Evolutionary conservation across 1,140 invertebrate species (phyloP).

Genomic region (Drosophila pseudoananassae): DNA sequence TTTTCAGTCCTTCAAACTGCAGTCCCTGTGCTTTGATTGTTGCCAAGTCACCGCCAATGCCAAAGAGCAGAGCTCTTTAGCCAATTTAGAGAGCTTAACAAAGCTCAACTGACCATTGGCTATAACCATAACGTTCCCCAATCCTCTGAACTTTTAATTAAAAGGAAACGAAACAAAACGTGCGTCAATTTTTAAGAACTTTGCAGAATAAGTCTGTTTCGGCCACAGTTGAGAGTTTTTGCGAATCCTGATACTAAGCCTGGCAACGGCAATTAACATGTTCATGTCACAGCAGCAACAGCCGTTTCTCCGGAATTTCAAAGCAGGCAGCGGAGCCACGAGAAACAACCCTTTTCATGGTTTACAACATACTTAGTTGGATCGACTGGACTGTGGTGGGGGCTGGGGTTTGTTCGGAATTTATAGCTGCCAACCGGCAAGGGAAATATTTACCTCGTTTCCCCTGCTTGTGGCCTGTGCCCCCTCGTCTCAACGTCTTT

Average conservation of each 20-base stretch:
- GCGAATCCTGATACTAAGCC: constrained; percentile 18
- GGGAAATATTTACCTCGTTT: constrained; percentile 35
- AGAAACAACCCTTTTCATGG: constrained; percentile 63
- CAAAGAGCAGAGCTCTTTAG: constrained; percentile 68
- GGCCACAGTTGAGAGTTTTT: constrained; percentile 5
- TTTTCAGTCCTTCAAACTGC: constrained; percentile 1
- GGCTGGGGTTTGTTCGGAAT: constrained; percentile 55
- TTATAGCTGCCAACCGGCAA: constrained; percentile 59
- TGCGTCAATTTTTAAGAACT: constrained; percentile 74
- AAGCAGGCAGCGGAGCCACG: constrained; percentile 34
- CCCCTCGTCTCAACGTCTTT: constrained; percentile 10
- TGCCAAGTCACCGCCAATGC: constrained; percentile 63
- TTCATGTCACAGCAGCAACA: constrained; percentile 64
- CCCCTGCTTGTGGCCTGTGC: constrained; percentile 19
- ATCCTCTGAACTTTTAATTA: constrained; percentile 69
- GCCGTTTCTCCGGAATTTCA: constrained; percentile 64
- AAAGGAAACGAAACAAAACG: constrained; percentile 62
- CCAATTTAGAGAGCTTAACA: constrained; percentile 77
- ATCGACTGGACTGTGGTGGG: not conserved
- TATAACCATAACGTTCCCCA: constrained; percentile 55
- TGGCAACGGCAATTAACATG: constrained; percentile 74
- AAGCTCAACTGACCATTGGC: constrained; percentile 63
- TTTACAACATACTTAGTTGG: constrained; percentile 69
- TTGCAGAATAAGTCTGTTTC: constrained; percentile 66
- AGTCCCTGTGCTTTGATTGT: constrained; percentile 24